Conservation (phyloP, 1,140 invertebrate species). For the Melipona quadrifasciata region DNA sequence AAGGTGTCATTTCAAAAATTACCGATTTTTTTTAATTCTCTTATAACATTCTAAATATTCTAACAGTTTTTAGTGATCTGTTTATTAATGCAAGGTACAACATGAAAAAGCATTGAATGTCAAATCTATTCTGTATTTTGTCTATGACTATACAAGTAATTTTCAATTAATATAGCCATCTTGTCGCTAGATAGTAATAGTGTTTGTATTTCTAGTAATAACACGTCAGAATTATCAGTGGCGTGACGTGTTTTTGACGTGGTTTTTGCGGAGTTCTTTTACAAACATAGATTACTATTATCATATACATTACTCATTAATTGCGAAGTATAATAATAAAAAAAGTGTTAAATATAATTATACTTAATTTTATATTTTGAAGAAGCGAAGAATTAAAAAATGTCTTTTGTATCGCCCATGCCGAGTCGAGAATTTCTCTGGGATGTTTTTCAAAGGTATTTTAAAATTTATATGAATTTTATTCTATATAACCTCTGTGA, state of each 20-base stretch:
- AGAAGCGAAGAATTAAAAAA: constrained; percentile 49
- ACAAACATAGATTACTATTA: not conserved
- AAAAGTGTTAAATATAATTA: not conserved
- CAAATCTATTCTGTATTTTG: too few relatives aligned
- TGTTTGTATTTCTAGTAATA: not conserved
- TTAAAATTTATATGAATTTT: constrained; percentile 3
- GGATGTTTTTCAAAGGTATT: constrained; percentile 90
- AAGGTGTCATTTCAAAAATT: too few relatives aligned
- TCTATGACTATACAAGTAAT: too few relatives aligned
- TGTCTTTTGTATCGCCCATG: constrained; percentile 85
- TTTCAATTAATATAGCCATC: too few relatives aligned
- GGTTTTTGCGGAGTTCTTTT: not conserved
- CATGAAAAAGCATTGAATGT: too few relatives aligned
- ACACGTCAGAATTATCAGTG: not conserved
- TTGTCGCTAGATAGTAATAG: too few relatives aligned
- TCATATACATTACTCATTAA: not conserved
- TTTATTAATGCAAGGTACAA: too few relatives aligned
- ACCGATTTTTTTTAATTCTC: too few relatives aligned
- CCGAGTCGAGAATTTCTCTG: constrained; percentile 90
- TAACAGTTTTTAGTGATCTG: too few relatives aligned
- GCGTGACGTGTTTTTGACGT: constrained; percentile 26
- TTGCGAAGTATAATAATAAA: not conserved
- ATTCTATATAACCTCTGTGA: not conserved
- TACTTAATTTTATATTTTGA: not conserved
- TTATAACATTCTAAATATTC: too few relatives aligned